Conservation (phyloP, 2,797 vertebrate genomes). For the Nothura maculosa region DNA sequence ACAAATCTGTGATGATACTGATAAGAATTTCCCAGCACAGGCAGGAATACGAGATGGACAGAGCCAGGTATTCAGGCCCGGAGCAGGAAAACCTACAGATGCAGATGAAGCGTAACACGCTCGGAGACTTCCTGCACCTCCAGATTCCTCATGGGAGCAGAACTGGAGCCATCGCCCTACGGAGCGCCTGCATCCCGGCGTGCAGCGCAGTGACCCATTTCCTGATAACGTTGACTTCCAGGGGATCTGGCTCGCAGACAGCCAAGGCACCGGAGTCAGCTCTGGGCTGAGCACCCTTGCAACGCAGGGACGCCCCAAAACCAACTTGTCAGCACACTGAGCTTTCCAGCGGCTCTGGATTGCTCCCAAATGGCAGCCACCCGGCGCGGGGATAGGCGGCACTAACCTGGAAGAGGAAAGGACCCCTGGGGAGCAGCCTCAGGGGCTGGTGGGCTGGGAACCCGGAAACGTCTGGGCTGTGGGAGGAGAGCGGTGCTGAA, state of each 20-base stretch:
- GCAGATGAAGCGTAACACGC: conserved; percentile 48
- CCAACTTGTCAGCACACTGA: conserved; percentile 48
- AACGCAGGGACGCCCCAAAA: conserved; percentile 49
- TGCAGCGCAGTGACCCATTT: conserved; percentile 48
- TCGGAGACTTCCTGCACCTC: conserved; percentile 57
- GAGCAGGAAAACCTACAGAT: conserved; percentile 73
- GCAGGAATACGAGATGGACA: conserved; percentile 62
- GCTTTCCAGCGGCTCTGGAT: conserved; percentile 59
- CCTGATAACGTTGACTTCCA: conserved; percentile 64
- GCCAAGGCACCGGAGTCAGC: conserved; percentile 50
- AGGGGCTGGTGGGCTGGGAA: conserved; percentile 71
- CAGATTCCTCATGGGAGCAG: conserved; percentile 59
- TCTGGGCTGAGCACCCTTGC: conserved; percentile 57
- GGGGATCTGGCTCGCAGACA: conserved; percentile 66
- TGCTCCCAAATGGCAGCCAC: conserved; percentile 62
- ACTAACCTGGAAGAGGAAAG: conserved; percentile 59
- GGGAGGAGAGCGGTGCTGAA: conserved; percentile 64
- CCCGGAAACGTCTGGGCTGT: conserved; percentile 75
- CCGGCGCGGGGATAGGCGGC: conserved; percentile 59
- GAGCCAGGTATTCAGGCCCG: conserved; percentile 71
- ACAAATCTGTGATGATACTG: conserved; percentile 68
- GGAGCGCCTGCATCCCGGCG: conserved; percentile 25
- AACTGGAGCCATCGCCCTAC: conserved; percentile 52
- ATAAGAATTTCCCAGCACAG: conserved; percentile 72
- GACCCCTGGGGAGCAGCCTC: conserved; percentile 67